These are phyloP conservation scores for Tauraco hartlaubi DNA, from an alignment of 2,797 vertebrate genomes.

Conservation along the genomic window DNA sequence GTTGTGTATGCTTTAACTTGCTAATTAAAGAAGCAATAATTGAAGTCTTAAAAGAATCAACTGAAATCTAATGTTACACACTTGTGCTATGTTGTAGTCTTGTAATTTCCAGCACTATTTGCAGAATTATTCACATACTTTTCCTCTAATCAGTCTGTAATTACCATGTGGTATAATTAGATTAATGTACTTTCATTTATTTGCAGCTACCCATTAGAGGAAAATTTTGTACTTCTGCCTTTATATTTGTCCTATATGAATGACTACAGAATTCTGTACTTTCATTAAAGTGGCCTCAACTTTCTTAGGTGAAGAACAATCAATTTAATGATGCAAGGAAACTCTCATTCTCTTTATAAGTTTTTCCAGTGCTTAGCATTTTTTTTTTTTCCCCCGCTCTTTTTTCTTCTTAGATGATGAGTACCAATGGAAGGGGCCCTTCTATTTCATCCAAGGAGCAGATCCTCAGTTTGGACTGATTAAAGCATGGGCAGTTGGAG, in stretches of 20 bases:
- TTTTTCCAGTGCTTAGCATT: background rate
- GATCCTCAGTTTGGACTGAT: slow-evolving; percentile 98
- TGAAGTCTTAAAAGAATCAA: background rate
- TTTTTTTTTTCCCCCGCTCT: too few relatives aligned
- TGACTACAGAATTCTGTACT: background rate
- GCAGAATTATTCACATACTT: background rate
- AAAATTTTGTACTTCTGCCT: slow-evolving; percentile 50
- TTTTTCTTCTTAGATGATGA: slow-evolving; percentile 81
- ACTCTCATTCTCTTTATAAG: background rate
- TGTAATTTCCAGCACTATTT: slow-evolving; percentile 40
- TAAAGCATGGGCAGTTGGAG: slow-evolving; percentile 91
- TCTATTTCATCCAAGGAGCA: slow-evolving; percentile 94
- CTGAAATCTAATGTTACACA: background rate
- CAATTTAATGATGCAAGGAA: background rate
- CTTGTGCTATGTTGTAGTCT: background rate
- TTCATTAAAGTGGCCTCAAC: slow-evolving; percentile 3
- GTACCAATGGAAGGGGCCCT: slow-evolving; percentile 89
- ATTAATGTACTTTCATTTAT: slow-evolving; percentile 63
- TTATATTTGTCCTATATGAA: background rate
- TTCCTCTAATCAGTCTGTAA: slow-evolving; percentile 43
- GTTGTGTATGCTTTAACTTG: background rate
- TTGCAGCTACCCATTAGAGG: slow-evolving; percentile 19
- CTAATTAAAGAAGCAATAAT: slow-evolving; percentile 59
- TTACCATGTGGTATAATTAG: slow-evolving; percentile 47
- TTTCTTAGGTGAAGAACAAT: slow-evolving; percentile 34